Percentiles rank a stretch among this genome's conserved stretches.
These are phyloP conservation scores for Paradoxurus hermaphroditus DNA, from an alignment of 2,113 vertebrate species.

Conservation along the genomic window DNA sequence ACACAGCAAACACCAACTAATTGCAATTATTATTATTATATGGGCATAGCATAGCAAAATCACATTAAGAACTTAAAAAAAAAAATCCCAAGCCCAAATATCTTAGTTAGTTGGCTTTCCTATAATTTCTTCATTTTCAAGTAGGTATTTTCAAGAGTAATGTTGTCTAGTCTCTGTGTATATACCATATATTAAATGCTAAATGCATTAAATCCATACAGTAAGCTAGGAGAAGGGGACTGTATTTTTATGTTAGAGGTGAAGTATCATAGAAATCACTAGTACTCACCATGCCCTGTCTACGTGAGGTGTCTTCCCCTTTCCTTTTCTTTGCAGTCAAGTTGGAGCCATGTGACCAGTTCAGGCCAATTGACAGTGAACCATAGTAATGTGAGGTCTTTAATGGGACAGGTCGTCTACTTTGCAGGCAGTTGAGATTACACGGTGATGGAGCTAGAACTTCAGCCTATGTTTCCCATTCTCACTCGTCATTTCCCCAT, in stretches of 20 bases:
- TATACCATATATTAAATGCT: background rate
- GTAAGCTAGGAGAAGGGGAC: background rate
- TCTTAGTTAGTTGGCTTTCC: background rate
- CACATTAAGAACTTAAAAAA: background rate
- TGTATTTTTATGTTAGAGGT: too few species aligned
- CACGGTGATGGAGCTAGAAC: background rate
- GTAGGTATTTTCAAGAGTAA: background rate
- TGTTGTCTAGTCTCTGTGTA: background rate
- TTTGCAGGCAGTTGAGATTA: accelerated
- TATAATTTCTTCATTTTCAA: background rate
- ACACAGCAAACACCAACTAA: background rate
- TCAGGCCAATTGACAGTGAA: background rate
- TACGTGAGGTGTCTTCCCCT: background rate
- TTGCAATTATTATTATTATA: background rate
- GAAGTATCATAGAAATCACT: background rate
- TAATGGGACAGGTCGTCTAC: background rate
- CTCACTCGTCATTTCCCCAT: background rate
- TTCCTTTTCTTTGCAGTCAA: background rate
- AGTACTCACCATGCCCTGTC: background rate
- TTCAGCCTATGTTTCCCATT: accelerated
- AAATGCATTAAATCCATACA: background rate
- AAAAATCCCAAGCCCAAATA: background rate
- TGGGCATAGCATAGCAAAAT: background rate
- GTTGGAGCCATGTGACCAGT: background rate
- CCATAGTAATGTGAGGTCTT: too few species aligned